Evolutionary conservation across 2,888 invertebrate species (phyloP), one percentile per base, ranked within the genome.

Genomic region (Lasioglossum zephyrum): DNA sequence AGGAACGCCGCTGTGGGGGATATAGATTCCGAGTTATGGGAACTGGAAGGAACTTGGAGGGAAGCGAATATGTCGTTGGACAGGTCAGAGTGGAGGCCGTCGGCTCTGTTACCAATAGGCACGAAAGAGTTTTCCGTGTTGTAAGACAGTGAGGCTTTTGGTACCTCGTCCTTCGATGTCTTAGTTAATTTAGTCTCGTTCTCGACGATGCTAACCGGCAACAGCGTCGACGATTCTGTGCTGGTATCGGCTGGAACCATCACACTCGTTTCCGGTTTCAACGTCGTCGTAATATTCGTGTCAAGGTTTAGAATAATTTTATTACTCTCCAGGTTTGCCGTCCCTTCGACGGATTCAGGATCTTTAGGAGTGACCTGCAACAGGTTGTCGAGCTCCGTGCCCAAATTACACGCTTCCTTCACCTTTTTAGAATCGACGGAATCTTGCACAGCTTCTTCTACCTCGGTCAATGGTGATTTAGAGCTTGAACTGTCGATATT

Each of bases 1-100:
- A 97, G 95, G 93, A 97, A 97, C 2, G 97, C 97, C 22, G 97
- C 97, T 3, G 97, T 97, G 8, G 97, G 97, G 2, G 97, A 97
- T 77, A 96, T 96, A 1, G 96, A 96, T 92, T 96, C 96, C 4
- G 96, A 96, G 94, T 96, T 96, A 91, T 96, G 96, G 31, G 96
- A 96, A 82, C 96, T 96, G 1, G 95, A 94, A 16, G 96, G 96
- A 16, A 96, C 96, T 92, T 96, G 96, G 47, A 97, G 94, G 11
- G 96, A 96, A 0, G 96, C 96, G 92, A 96, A 96, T 82, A 96
- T 95, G 92, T 96, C 96, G 89, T 96, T 96, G 4, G 96, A 96
- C 81, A 96, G 94, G 90, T 96, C 96, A 0, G 96, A 96, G 90
- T 96, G 96, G 16, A 95, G 84, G 22, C 93, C 93, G 3, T 93